Evolutionary conservation across 23 tunicate genomes (phyloP).

Genomic region (Styela clava): DNA sequence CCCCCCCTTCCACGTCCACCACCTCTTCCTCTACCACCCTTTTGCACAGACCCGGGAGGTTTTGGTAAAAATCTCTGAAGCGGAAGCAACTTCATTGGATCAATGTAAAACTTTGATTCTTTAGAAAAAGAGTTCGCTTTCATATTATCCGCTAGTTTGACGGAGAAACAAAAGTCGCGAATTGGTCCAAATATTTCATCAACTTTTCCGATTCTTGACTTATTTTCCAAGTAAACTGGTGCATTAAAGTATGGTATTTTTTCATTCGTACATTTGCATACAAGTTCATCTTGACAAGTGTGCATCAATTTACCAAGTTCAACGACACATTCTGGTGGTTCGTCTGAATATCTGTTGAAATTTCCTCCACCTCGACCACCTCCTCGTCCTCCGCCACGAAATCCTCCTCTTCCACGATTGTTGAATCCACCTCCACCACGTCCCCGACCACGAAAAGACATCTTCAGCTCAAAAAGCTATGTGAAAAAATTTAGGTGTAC

Average conservation of each 20-base stretch:
- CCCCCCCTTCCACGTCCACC: constrained; percentile 53
- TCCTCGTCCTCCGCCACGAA: constrained; percentile 55
- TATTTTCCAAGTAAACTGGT: constrained; percentile 90
- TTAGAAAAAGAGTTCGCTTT: constrained; percentile 67
- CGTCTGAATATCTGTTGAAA: constrained; percentile 13
- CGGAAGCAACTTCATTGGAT: constrained; percentile 73
- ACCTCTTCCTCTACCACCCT: constrained; percentile 39
- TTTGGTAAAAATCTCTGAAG: constrained; percentile 70
- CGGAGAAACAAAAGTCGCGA: constrained; percentile 80
- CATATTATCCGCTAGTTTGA: constrained; percentile 93
- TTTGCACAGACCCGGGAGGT: constrained; percentile 46
- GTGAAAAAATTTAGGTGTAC: too few species aligned
- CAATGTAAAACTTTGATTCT: constrained; percentile 82
- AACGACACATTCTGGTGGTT: constrained; percentile 86
- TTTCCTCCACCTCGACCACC: constrained; percentile 44
- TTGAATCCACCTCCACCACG: constrained; percentile 69
- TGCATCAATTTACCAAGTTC: constrained; percentile 87
- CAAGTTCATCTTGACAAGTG: constrained; percentile 94
- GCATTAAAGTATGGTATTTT: constrained; percentile 97
- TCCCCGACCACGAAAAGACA: constrained; percentile 30
- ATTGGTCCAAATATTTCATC: constrained; percentile 99
- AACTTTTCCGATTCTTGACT: constrained; percentile 91
- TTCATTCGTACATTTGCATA: constrained; percentile 88
- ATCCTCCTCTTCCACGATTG: constrained; percentile 70
- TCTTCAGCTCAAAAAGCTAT: neutral